Percentiles rank a stretch among this genome's conserved stretches.
phyloP scores from a whole-genome alignment of 35 echinoderm and acorn worm genomes.

The Anneissia japonica region DNA sequence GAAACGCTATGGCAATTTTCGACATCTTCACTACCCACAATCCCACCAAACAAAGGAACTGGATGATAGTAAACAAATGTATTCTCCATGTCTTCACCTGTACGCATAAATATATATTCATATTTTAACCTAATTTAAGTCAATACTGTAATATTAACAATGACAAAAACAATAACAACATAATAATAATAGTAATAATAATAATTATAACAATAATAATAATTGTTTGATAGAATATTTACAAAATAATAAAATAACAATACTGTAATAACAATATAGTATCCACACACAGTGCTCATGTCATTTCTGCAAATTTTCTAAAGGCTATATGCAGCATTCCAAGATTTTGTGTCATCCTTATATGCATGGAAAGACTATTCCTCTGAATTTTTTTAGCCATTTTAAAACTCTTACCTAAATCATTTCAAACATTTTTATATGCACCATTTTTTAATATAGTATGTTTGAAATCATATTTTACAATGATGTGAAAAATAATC shows the following conservation, averaged over 20 bases:
- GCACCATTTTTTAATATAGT: background rate
- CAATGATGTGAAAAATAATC: background rate
- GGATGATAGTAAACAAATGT: constrained; percentile 74
- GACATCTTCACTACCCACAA: constrained; percentile 75
- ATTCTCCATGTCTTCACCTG: constrained; percentile 93
- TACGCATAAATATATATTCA: too few species aligned
- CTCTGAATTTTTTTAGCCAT: background rate
- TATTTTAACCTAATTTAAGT: too few species aligned
- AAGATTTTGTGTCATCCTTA: background rate
- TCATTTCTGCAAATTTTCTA: too few species aligned
- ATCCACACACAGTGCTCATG: too few species aligned
- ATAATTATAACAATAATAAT: too few species aligned
- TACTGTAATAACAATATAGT: too few species aligned
- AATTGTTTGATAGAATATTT: too few species aligned
- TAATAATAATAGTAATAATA: too few species aligned
- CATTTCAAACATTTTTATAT: background rate
- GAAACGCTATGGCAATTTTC: constrained; percentile 70
- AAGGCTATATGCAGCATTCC: background rate
- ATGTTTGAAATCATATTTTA: background rate
- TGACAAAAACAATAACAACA: too few species aligned
- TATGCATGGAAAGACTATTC: background rate
- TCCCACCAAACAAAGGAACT: constrained; percentile 55
- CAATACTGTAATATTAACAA: too few species aligned
- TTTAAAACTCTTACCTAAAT: background rate
- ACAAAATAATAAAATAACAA: too few species aligned